phyloP scores from a whole-genome alignment of 1,140 invertebrate species.

The Odontomachus brunneus region DNA sequence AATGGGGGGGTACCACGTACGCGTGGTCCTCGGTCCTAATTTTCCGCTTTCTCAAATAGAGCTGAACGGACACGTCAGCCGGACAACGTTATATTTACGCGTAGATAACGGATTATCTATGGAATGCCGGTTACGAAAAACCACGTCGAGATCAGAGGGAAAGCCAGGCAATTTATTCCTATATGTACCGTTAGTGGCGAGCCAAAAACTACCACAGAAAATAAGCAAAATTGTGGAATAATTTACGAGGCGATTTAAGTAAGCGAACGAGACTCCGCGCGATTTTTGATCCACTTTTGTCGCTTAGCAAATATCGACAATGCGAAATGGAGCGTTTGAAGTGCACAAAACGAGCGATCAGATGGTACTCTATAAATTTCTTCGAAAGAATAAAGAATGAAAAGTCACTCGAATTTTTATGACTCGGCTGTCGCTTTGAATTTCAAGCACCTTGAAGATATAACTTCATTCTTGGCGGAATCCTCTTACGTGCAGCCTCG shows the following conservation, averaged over 20 bases:
- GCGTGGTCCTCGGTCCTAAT: slow-evolving; percentile 20
- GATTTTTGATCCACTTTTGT: background rate
- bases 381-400: too few species aligned
- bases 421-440: too few species aligned
- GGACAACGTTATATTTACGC: slow-evolving; percentile 1
- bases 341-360: background rate
- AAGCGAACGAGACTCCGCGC: background rate
- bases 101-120: slow-evolving; percentile 49
- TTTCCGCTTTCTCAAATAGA: slow-evolving; percentile 34
- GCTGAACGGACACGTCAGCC: slow-evolving; percentile 4
- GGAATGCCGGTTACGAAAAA: slow-evolving; percentile 20
- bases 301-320: background rate
- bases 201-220: background rate
- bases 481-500: too few species aligned
- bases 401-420: too few species aligned
- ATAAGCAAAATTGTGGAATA: background rate
- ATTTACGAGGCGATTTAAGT: too few species aligned
- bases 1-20: slow-evolving; percentile 7
- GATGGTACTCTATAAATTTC: too few species aligned
- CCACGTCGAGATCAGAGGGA: background rate
- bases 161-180: slow-evolving; percentile 19
- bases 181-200: too few species aligned
- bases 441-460: too few species aligned
- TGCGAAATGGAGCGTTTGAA: background rate
- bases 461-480: too few species aligned